A percentile compares a stretch with the other conserved stretches of the same genome.
These are phyloP conservation scores for Theristicus caerulescens DNA, from an alignment of 2,113 vertebrate species.

Conservation along the genomic window DNA sequence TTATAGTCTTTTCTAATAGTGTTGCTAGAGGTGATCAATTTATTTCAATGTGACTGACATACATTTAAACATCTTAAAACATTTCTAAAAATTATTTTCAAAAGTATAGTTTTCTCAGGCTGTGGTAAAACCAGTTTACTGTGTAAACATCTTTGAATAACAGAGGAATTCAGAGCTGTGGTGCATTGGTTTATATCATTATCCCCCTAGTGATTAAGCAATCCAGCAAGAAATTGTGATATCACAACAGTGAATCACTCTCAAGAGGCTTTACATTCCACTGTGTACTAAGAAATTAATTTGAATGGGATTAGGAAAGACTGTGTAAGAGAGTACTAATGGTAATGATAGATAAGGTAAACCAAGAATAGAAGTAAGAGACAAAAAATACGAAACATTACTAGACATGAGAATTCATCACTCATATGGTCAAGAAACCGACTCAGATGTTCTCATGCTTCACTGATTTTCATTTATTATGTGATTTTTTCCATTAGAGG, in stretches of 20 bases:
- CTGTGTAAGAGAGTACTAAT: background rate
- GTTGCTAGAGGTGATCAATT: background rate
- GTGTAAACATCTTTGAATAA: background rate
- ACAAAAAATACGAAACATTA: background rate
- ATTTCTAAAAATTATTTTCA: background rate
- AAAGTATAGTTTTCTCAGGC: background rate
- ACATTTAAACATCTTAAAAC: background rate
- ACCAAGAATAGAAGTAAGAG: background rate
- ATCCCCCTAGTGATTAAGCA: rapidly evolving
- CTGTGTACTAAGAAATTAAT: background rate
- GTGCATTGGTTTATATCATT: background rate
- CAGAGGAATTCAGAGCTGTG: background rate
- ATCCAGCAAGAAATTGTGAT: background rate
- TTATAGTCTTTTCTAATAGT: background rate
- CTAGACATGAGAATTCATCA: background rate
- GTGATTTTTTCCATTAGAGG: background rate
- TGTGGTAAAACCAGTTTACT: background rate
- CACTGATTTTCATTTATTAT: background rate
- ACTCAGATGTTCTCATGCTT: background rate
- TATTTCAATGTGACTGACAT: background rate
- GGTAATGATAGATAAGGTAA: background rate
- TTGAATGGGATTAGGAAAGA: background rate
- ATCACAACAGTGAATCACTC: background rate
- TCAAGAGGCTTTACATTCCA: background rate
- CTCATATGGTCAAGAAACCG: background rate